Conservation (phyloP, 2,888 invertebrate species). For the Nymphalis urticae region DNA sequence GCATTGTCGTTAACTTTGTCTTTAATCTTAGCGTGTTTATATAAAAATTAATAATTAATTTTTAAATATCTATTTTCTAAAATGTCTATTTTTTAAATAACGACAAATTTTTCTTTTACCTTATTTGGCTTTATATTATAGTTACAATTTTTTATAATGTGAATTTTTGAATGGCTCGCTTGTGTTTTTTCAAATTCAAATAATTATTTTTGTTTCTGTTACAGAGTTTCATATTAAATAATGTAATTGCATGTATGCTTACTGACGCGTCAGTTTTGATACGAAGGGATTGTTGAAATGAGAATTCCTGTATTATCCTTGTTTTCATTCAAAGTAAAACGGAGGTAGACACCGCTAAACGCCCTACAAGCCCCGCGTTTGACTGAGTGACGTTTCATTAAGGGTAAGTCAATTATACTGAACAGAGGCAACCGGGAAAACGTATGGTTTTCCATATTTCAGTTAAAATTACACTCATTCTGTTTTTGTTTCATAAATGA, state of each 20-base stretch:
- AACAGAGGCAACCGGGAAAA: constrained; percentile 47
- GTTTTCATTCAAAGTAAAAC: constrained; percentile 21
- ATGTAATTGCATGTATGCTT: not conserved
- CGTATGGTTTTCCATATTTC: constrained; percentile 62
- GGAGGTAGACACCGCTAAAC: constrained; percentile 31
- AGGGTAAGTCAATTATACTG: constrained; percentile 58
- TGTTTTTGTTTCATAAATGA: constrained; percentile 49
- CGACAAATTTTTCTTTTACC: no score
- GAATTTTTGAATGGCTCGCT: no score
- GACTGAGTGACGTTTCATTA: constrained; percentile 61
- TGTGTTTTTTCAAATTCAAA: no score
- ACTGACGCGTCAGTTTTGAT: not conserved
- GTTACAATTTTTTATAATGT: no score
- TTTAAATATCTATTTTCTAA: no score
- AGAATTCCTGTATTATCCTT: constrained; percentile 16
- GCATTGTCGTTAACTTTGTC: constrained; percentile 12
- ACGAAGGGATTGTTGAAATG: constrained; percentile 4
- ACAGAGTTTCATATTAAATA: not conserved
- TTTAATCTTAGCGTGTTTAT: not conserved
- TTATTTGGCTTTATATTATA: no score
- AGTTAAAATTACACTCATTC: constrained; percentile 58
- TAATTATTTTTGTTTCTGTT: no score
- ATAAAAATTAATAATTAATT: not conserved
- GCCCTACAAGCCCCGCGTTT: constrained; percentile 26
- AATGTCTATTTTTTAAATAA: no score